These are phyloP conservation scores for Poeciliopsis turneri DNA, from an alignment of 2,797 vertebrate species.

Conservation along the genomic window DNA sequence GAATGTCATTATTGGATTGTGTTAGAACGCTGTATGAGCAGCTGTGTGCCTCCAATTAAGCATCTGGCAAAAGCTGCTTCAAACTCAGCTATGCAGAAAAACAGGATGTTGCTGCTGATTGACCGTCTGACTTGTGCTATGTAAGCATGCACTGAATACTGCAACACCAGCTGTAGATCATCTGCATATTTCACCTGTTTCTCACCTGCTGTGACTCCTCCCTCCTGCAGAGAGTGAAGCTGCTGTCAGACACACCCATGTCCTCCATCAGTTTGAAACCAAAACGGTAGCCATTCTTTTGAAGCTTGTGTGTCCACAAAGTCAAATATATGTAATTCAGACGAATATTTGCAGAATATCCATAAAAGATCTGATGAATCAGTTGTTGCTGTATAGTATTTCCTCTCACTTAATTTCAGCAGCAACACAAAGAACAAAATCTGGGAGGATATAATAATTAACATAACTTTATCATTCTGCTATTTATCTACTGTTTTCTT, in stretches of 20 bases:
- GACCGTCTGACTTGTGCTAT: not conserved
- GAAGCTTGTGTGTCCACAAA: not conserved
- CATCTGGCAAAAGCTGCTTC: constrained; percentile 40
- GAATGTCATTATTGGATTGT: constrained; percentile 53
- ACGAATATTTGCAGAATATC: not conserved
- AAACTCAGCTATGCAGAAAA: constrained; percentile 35
- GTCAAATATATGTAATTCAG: not conserved
- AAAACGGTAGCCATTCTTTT: not conserved
- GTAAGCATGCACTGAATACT: not conserved
- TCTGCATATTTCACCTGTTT: not conserved
- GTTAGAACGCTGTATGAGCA: constrained; percentile 51
- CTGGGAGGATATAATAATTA: not conserved
- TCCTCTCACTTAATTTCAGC: not conserved
- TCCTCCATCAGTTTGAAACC: not conserved
- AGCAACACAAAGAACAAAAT: not conserved
- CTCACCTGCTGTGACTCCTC: not conserved
- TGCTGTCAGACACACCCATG: not conserved
- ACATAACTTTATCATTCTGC: not conserved
- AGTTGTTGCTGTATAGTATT: not conserved
- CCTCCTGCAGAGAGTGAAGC: not conserved
- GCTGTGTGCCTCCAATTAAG: constrained; percentile 74
- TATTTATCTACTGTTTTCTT: not conserved
- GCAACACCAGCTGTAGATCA: not conserved
- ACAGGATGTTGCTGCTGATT: constrained; percentile 18
- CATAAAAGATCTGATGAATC: not conserved